These are phyloP conservation scores for Adelges cooleyi DNA, from an alignment of 1,140 invertebrate species.

Conservation along the genomic window DNA sequence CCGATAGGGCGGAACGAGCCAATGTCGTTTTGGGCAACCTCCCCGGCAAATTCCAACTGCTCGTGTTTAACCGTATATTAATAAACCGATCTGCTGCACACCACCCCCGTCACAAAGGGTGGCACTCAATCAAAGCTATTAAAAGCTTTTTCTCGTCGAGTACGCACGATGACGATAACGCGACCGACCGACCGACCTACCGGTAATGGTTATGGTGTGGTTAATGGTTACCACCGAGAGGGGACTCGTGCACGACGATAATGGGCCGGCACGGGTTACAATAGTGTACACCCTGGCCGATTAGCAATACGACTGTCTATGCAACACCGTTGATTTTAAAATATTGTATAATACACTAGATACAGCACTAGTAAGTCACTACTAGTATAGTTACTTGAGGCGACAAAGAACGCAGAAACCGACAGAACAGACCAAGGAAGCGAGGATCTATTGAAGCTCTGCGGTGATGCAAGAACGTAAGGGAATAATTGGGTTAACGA, in stretches of 20 bases:
- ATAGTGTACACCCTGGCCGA: too few species aligned
- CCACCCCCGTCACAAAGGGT: not conserved
- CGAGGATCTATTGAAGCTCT: too few species aligned
- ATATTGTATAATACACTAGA: too few species aligned
- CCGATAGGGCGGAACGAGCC: conserved; percentile 17
- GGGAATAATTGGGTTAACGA: too few species aligned
- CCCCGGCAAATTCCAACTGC: conserved; percentile 15
- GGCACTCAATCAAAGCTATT: conserved; percentile 26
- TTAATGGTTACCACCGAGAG: conserved; percentile 3
- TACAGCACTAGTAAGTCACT: too few species aligned
- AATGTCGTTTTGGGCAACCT: not conserved
- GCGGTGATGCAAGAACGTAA: too few species aligned
- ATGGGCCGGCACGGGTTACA: not conserved
- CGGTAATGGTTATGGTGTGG: not conserved
- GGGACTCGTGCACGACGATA: not conserved
- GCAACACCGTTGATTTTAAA: too few species aligned
- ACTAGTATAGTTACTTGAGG: too few species aligned
- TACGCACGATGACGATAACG: not conserved
- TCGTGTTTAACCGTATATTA: conserved; percentile 24
- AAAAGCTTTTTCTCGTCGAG: conserved; percentile 27
- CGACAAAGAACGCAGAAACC: too few species aligned
- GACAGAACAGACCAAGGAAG: too few species aligned
- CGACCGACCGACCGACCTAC: too few species aligned
- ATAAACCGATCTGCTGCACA: conserved; percentile 8
- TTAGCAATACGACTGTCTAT: too few species aligned